Percentiles rank a stretch among this genome's conserved stretches.
phyloP scores from a whole-genome alignment of 2,888 invertebrate species.

The Priocnemis perturbator region DNA sequence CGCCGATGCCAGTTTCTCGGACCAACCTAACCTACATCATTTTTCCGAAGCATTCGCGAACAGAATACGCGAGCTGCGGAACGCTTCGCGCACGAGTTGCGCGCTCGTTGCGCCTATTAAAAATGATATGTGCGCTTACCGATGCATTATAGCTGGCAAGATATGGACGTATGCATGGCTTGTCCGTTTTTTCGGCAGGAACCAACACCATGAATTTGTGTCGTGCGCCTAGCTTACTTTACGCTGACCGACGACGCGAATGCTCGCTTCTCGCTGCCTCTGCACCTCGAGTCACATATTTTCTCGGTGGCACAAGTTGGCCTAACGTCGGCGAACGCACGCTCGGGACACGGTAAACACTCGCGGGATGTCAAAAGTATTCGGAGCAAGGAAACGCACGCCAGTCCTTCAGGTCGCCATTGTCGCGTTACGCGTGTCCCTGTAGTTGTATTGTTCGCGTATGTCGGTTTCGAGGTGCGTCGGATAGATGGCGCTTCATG shows the following conservation, averaged over 20 bases:
- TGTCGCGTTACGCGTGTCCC: constrained; percentile 66
- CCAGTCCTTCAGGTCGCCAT: constrained; percentile 69
- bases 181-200: constrained; percentile 57
- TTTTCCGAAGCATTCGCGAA: constrained; percentile 50
- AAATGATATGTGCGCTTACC: constrained; percentile 48
- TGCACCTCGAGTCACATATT: constrained; percentile 54
- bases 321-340: constrained; percentile 43
- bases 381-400: constrained; percentile 60
- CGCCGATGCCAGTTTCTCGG: constrained; percentile 62
- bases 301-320: constrained; percentile 31
- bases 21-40: constrained; percentile 70
- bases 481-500: constrained; percentile 53
- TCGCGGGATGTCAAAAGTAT: constrained; percentile 51
- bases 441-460: constrained; percentile 50
- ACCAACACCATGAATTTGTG: constrained; percentile 58
- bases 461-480: constrained; percentile 11
- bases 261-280: constrained; percentile 27
- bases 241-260: constrained; percentile 33
- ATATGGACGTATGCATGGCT: constrained; percentile 53
- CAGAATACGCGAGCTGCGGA: neutral
- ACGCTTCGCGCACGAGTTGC: too few relatives aligned
- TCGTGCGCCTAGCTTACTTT: constrained; percentile 46
- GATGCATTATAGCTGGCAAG: constrained; percentile 57
- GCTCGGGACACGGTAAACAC: constrained; percentile 39
- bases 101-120: neutral